Evolutionary conservation across 2,797 vertebrate genomes (phyloP).

Genomic region (Lateolabrax maculatus): DNA sequence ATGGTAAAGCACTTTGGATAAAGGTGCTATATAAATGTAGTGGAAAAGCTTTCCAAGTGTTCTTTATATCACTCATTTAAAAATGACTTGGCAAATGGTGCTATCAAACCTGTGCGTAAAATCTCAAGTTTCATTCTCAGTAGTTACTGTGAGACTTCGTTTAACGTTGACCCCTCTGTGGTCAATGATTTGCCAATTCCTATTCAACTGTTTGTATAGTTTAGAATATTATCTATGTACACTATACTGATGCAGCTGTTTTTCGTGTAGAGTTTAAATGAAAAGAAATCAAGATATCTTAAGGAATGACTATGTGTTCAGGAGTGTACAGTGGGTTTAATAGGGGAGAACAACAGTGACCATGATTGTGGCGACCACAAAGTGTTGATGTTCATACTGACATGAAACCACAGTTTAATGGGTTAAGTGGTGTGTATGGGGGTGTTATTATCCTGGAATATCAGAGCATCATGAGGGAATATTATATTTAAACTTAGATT

Average conservation of each 20-base stretch:
- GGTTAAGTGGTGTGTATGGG: neutral
- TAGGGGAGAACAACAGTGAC: too few species aligned
- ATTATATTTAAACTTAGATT: neutral
- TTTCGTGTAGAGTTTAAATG: too few species aligned
- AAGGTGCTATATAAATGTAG: too few species aligned
- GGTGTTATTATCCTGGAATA: neutral
- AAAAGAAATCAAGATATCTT: too few species aligned
- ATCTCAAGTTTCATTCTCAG: neutral
- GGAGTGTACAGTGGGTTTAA: too few species aligned
- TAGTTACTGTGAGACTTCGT: neutral
- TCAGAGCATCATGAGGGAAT: neutral
- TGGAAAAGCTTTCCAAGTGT: neutral
- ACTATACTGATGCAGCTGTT: too few species aligned
- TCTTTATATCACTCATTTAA: neutral
- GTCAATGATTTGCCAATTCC: too few species aligned
- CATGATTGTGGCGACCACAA: neutral
- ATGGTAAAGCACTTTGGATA: too few species aligned
- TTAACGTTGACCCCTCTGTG: neutral
- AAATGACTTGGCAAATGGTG: neutral
- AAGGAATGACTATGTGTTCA: too few species aligned
- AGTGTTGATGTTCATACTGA: neutral
- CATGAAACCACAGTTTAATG: neutral
- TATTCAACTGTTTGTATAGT: too few species aligned
- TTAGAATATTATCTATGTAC: too few species aligned
- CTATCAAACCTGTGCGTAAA: neutral